These are phyloP conservation scores for Torymus aiolomorphi DNA, from an alignment of 2,888 invertebrate genomes.

Conservation along the genomic window DNA sequence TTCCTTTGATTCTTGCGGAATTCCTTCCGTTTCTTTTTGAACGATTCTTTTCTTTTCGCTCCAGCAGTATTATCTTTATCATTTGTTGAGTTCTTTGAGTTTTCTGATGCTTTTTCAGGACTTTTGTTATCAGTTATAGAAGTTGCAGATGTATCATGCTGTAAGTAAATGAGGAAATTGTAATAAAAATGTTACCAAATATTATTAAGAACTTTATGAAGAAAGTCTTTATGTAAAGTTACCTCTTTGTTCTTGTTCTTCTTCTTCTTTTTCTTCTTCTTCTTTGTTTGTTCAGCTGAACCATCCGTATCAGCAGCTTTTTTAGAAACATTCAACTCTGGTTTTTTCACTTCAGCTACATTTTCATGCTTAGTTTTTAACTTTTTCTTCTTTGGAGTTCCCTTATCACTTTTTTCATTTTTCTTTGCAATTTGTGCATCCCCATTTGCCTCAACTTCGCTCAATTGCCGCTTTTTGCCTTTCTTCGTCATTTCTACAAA, in stretches of 20 bases:
- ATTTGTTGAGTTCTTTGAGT: not conserved
- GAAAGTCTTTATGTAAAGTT: not conserved
- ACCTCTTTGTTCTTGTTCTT: conserved; percentile 39
- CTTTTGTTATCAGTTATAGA: not conserved
- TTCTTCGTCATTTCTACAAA: conserved; percentile 34
- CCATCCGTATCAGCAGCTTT: not conserved
- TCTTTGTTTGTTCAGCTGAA: not conserved
- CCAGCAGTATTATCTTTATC: conserved; percentile 8
- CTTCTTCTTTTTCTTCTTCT: conserved; percentile 31
- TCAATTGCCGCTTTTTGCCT: conserved; percentile 1
- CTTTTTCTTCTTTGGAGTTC: conserved; percentile 8
- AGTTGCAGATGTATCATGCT: conserved; percentile 16
- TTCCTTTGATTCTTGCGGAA: conserved; percentile 11
- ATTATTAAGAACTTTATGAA: not conserved
- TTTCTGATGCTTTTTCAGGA: not conserved
- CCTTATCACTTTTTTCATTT: not conserved
- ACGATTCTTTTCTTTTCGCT: conserved; percentile 20
- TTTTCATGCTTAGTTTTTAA: no score
- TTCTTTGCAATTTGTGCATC: not conserved
- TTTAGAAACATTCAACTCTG: not conserved
- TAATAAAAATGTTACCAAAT: not conserved
- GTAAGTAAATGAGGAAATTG: conserved; percentile 2
- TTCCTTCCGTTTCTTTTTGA: conserved; percentile 26
- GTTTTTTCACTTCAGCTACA: no score
- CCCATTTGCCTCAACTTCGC: not conserved